phyloP scores from a whole-genome alignment of 2,888 invertebrate species.

The Drosophila emarginata region DNA sequence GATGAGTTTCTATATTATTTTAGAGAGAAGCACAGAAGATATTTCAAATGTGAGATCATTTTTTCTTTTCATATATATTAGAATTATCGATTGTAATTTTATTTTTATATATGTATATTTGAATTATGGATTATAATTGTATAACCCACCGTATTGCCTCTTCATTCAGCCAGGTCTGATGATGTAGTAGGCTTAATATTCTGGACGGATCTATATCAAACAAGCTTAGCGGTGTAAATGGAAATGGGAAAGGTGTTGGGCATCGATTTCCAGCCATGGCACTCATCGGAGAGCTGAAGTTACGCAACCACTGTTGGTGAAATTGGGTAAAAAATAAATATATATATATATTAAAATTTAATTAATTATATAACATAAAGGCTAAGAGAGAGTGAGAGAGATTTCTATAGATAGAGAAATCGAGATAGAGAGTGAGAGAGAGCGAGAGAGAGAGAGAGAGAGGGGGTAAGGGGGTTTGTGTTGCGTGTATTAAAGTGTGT shows the following conservation, averaged over 20 bases:
- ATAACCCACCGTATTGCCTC: slow-evolving; percentile 81
- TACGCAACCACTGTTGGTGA: slow-evolving; percentile 68
- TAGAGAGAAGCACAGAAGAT: too few species aligned
- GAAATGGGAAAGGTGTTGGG: slow-evolving; percentile 85
- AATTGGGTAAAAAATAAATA: slow-evolving; percentile 4
- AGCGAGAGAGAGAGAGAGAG: slow-evolving; percentile 41
- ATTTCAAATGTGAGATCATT: too few species aligned
- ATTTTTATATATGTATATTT: too few species aligned
- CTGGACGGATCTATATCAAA: slow-evolving; percentile 84
- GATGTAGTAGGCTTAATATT: slow-evolving; percentile 84
- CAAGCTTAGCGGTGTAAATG: slow-evolving; percentile 83
- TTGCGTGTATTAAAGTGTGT: not conserved
- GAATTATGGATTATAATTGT: not conserved
- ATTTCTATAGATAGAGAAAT: slow-evolving; percentile 24
- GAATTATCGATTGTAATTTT: too few species aligned
- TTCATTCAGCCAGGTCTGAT: slow-evolving; percentile 82
- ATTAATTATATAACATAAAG: slow-evolving; percentile 11
- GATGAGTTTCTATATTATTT: too few species aligned
- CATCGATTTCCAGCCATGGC: slow-evolving; percentile 74
- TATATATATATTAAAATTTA: slow-evolving; percentile 11
- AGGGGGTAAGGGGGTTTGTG: slow-evolving; percentile 24
- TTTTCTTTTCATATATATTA: too few species aligned
- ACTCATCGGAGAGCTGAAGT: slow-evolving; percentile 69
- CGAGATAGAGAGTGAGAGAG: slow-evolving; percentile 37
- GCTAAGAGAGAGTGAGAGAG: not conserved